phyloP scores from a whole-genome alignment of 2,113 vertebrate genomes.

The Axis porcinus region DNA sequence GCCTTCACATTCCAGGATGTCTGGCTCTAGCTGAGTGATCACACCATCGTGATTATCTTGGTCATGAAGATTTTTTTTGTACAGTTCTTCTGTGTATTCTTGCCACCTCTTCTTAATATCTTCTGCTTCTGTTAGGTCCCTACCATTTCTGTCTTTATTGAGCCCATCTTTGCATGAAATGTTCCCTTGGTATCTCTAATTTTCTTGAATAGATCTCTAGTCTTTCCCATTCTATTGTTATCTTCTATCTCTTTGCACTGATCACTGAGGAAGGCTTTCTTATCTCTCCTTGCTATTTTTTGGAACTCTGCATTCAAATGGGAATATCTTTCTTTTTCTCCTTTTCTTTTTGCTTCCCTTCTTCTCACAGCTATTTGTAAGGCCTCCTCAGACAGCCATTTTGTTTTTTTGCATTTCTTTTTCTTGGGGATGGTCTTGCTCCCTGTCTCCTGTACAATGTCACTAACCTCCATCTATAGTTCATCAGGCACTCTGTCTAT shows the following conservation, averaged over 20 bases:
- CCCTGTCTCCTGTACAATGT: neutral
- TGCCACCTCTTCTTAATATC: neutral
- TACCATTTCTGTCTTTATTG: neutral
- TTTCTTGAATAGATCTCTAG: neutral
- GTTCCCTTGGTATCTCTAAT: neutral
- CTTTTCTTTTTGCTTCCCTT: neutral
- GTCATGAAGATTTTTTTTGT: neutral
- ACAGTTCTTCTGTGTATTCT: neutral
- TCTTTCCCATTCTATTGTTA: neutral
- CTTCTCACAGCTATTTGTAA: neutral
- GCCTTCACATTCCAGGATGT: neutral
- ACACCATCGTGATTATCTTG: neutral
- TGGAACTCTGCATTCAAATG: neutral
- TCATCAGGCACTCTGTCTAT: neutral
- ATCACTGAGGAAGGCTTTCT: neutral
- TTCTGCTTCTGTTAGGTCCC: neutral
- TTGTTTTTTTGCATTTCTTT: neutral
- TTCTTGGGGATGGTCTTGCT: neutral
- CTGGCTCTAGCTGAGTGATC: neutral
- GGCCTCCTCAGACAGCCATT: neutral
- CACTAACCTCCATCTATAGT: neutral
- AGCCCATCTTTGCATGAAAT: neutral
- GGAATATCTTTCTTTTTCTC: neutral
- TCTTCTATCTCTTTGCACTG: neutral
- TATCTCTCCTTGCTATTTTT: neutral